Base-by-base conservation (phyloP, 2,888 invertebrate species). In the Encarsia formosa region DNA sequence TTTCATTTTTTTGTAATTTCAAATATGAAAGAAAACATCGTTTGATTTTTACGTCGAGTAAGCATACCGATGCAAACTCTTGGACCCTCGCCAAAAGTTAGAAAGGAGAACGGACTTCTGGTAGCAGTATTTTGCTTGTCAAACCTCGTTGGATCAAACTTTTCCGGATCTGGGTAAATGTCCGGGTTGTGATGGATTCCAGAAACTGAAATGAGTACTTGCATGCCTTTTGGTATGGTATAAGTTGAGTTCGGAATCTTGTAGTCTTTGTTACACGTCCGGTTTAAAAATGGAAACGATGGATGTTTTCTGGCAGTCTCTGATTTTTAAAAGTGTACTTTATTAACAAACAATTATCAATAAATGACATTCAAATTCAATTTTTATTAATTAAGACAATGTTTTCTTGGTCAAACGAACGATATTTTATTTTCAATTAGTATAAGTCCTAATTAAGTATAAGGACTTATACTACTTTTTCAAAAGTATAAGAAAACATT, bases 161-260 rank as follows among this genome's bases (percentile, higher is more conserved):
- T n/a, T n/a, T 31, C 32, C 2, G 43, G 31, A 38, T 49, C 41
- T 13, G 34, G 16, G 6, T 15, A 78, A 59, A 72, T 69, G 22
- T 74, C 63, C 4, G 73, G 68, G 60, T 78, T 76, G 43, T 67
- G 67, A 49, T 79, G 78, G 9, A 78, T 51, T 2, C 67, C 69
- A 16, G 65, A 59, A 1, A 71, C 55, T 0, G 75, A 72, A 16
- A 77, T 65, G 0, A 63, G 43, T 1, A 76, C 62, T 13, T 53
- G 41, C 24, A 58, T 45, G 4, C 63, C 65, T 35, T 63, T 58
- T 24, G 50, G 55, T 23, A 64, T 40, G 19, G 42, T 50, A 2
- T 59, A 50, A 43, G 59, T 53, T 8, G 59, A 59, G 16, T 42
- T 45, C 4, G 58, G 60, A 4, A 62, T 8, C 2, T 49, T 43